Evolutionary conservation across 2,888 invertebrate species (phyloP).

Genomic region (Aporophyla lueneburgensis): DNA sequence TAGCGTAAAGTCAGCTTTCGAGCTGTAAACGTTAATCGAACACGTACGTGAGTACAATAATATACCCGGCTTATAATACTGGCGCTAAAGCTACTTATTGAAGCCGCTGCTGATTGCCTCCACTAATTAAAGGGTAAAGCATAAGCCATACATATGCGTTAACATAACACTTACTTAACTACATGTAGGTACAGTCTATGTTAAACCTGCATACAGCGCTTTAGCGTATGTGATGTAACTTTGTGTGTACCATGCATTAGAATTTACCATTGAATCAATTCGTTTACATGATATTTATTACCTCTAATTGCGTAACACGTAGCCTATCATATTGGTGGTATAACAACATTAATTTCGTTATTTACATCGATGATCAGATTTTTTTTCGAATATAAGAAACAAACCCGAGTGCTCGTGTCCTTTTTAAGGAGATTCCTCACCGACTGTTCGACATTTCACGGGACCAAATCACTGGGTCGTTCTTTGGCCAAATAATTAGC

Average conservation of each 20-base stretch:
- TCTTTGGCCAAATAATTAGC: too few relatives aligned
- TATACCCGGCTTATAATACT: background rate
- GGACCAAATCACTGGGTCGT: too few relatives aligned
- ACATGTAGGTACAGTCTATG: background rate
- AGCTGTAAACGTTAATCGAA: background rate
- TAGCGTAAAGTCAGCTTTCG: background rate
- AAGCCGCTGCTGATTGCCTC: slow-evolving; percentile 32
- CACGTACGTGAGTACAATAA: background rate
- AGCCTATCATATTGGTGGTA: too few relatives aligned
- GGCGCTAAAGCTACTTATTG: slow-evolving; percentile 16
- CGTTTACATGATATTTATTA: background rate
- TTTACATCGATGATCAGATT: too few relatives aligned
- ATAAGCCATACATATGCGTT: slow-evolving; percentile 40
- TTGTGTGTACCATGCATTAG: background rate
- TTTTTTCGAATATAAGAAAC: too few relatives aligned
- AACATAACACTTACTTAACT: slow-evolving; percentile 1
- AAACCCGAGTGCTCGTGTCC: too few relatives aligned
- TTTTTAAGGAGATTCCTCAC: too few relatives aligned
- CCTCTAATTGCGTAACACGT: too few relatives aligned
- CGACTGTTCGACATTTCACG: too few relatives aligned
- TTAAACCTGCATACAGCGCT: background rate
- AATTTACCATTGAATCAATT: background rate
- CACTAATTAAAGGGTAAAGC: slow-evolving; percentile 43
- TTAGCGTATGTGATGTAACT: background rate
- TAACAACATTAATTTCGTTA: too few relatives aligned